Evolutionary conservation across 1,140 invertebrate genomes (phyloP).

Genomic region (Atopsyche davidsoni): DNA sequence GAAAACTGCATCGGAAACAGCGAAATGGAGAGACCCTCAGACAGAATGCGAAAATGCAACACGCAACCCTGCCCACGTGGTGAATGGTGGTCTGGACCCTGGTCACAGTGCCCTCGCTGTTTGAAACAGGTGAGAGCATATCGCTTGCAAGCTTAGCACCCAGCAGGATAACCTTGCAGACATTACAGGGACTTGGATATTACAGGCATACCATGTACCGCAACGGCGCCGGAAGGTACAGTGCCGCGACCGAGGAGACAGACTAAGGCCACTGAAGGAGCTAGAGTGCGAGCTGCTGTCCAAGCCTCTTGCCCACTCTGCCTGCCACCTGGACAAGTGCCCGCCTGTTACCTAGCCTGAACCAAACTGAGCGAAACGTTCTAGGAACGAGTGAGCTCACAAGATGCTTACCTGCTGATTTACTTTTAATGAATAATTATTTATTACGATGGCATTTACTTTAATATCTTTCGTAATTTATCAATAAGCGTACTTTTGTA

Average conservation of each 20-base stretch:
- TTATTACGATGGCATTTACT: too few relatives aligned
- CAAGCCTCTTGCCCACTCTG: constrained; percentile 37
- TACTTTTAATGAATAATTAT: too few relatives aligned
- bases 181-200: background rate
- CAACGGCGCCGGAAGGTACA: constrained; percentile 39
- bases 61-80: constrained; percentile 65
- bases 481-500: too few relatives aligned
- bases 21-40: constrained; percentile 54
- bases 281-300: constrained; percentile 35
- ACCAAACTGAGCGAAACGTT: background rate
- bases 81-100: constrained; percentile 71
- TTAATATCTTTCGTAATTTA: too few relatives aligned
- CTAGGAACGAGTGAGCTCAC: too few relatives aligned
- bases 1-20: constrained; percentile 55
- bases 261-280: constrained; percentile 37
- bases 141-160: background rate
- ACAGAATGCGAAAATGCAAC: constrained; percentile 59
- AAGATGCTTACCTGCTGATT: too few relatives aligned
- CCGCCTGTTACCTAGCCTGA: constrained; percentile 26
- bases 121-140: constrained; percentile 16
- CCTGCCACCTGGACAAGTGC: constrained; percentile 40
- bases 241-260: constrained; percentile 39
- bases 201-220: constrained; percentile 20
- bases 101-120: constrained; percentile 66
- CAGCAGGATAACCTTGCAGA: background rate